These are phyloP conservation scores for Halocynthia aurantium DNA, from an alignment of 23 tunicate species.

Conservation along the genomic window DNA sequence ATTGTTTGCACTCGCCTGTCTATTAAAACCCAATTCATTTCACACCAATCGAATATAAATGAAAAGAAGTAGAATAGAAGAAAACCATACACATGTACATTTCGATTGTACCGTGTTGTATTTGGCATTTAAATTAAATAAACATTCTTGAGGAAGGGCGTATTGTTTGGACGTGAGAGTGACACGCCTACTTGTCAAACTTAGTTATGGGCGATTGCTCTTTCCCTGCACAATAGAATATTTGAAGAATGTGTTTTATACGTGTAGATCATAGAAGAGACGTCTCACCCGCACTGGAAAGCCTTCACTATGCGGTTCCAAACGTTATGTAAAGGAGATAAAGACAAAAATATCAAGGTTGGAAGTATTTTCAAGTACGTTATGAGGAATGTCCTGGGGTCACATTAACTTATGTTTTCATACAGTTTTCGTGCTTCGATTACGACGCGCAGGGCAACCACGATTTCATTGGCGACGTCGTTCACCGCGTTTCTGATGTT, in stretches of 20 bases:
- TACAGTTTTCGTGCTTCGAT: conserved; percentile 56
- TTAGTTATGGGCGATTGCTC: too few species aligned
- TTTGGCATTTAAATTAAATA: too few species aligned
- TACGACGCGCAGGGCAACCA: conserved; percentile 43
- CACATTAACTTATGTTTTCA: neutral
- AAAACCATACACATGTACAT: too few species aligned
- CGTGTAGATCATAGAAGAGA: conserved; percentile 22
- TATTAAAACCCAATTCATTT: too few species aligned
- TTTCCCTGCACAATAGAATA: neutral
- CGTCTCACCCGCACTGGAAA: conserved; percentile 48
- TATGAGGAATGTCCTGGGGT: neutral
- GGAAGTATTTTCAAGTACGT: neutral
- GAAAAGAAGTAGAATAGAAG: too few species aligned
- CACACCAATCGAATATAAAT: too few species aligned
- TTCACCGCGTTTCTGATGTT: conserved; percentile 4
- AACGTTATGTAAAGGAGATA: conserved; percentile 38
- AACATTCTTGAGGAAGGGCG: too few species aligned
- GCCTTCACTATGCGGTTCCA: conserved; percentile 38
- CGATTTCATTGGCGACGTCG: conserved; percentile 63
- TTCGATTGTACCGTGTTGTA: too few species aligned
- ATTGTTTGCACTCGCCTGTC: too few species aligned
- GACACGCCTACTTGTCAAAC: too few species aligned
- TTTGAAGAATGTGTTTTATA: neutral
- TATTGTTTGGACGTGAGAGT: too few species aligned
- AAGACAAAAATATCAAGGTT: conserved; percentile 20